These are phyloP conservation scores for Lobophora halterata DNA, from an alignment of 2,888 invertebrate species.

Conservation along the genomic window DNA sequence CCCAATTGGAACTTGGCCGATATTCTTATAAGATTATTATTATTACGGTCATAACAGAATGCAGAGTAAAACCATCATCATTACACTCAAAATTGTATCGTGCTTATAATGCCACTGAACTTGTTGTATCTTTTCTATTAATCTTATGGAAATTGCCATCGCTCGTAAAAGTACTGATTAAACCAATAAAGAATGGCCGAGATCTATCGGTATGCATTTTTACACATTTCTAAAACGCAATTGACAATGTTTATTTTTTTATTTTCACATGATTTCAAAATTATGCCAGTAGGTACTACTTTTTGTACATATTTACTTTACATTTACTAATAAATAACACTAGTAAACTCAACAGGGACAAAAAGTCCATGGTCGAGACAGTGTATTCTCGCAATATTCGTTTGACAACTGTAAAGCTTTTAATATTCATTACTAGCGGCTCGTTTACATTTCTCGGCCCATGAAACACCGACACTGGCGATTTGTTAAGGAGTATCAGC, in stretches of 20 bases:
- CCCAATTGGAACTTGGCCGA: constrained; percentile 7
- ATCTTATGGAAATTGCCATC: too few relatives aligned
- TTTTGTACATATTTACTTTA: too few relatives aligned
- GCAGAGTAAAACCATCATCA: constrained; percentile 27
- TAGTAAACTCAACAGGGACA: too few relatives aligned
- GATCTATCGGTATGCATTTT: too few relatives aligned
- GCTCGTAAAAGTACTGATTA: too few relatives aligned
- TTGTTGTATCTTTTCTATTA: constrained; percentile 7
- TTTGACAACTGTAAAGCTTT: constrained; percentile 39
- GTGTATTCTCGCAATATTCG: constrained; percentile 37
- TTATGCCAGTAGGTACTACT: too few relatives aligned
- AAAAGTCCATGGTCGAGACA: neutral
- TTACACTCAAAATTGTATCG: constrained; percentile 31
- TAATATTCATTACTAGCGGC: constrained; percentile 57
- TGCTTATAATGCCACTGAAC: neutral
- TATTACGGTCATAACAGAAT: constrained; percentile 4
- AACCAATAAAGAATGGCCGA: too few relatives aligned
- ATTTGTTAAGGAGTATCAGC: constrained; percentile 58
- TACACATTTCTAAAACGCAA: too few relatives aligned
- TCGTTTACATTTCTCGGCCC: constrained; percentile 51
- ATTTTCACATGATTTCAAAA: too few relatives aligned
- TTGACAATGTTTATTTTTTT: too few relatives aligned
- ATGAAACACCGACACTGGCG: constrained; percentile 42
- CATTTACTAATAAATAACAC: too few relatives aligned
- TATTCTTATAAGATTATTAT: neutral